Base-by-base conservation (phyloP, 2,888 invertebrate genomes). In the Sclerodermus sp. region DNA sequence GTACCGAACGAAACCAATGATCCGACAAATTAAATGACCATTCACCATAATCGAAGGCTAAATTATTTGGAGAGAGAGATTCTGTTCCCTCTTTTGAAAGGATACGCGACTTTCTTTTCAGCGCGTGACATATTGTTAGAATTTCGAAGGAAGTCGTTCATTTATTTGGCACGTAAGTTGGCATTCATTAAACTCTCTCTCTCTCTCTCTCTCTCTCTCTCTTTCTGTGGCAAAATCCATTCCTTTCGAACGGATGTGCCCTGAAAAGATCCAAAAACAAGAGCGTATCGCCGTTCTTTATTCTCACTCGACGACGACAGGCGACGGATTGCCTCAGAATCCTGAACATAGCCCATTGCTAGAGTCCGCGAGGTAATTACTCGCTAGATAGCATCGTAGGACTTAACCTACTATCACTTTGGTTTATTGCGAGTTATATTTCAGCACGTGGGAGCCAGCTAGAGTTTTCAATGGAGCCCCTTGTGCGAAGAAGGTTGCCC, bases 371-470 rank as follows among this genome's bases (percentile, higher is more conserved):
- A 64, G 64, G 69, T 68, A 73, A 75, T 76, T 75, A 73, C 60
- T 60, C 51, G 58, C 49, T 46, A 64, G 76, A 76, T 76, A 74
- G 56, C 63, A 75, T 75, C 76, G 64, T 61, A 66, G 65, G 70
- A 75, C 62, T 74, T 74, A 72, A 73, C 74, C 73, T 74, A 74
- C 74, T 75, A 76, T 75, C 72, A 70, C 74, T 73, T 70, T 67
- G 66, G 70, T 71, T 71, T 72, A 75, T 73, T 76, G 70, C 73
- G 63, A 72, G 69, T 72, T 74, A 71, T 67, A 67, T 73, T 75
- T 71, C 70, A 72, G 70, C 68, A 72, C 76, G 74, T 76, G 76
- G 70, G 74, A 75, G 76, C 58, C 61, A 58, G 60, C 66, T 63
- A 60, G 55, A 53, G 62, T 64, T 71, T 67, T 71, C 62, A 72